Base-by-base conservation (phyloP, 2,888 invertebrate species). In the Apamea monoglypha region DNA sequence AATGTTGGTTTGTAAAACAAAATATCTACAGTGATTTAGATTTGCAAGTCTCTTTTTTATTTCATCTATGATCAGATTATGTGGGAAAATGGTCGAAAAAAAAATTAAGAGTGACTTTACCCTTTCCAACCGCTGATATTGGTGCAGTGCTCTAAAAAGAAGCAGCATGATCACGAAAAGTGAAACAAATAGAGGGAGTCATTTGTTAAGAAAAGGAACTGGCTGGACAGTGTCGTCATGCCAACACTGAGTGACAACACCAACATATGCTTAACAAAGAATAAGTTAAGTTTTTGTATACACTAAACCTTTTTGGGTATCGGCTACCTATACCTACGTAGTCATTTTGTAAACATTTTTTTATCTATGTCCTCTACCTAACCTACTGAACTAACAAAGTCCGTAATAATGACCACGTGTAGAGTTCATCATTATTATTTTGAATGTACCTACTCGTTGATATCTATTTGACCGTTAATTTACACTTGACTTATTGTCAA, bases 301-400 rank as follows among this genome's bases (percentile, higher is more conserved):
- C 14, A 36, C 14, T 25, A 32, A 44, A 36, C 10, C 2, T 50
- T 64, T 70, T 53, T 56, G 47, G 21, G 3, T 63, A 47, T 44
- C n/a, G 1, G 18, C 61, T 47, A 66, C 61, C 29, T 59, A 66
- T 56, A 56, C 10, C 25, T 56, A 56, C 56, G 18, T 56, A 66
- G 25, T 47, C 59, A 80, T 69, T 64, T 61, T 59, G 59, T 84
- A 85, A 79, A 87, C 67, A 83, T 63, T 53, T 47, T 71, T 75
- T 91, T 91, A 92, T 92, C 91, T 84, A 53, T 90, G 91, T 74
- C 91, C 91, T 88, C 88, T 76, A 86, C 83, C 71, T 92, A 90
- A 92, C 91, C 92, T 90, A 87, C 75, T 68, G 64, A 14, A 59
- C 12, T 59, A 64, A 47, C 59, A 7, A 63, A 77, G 73, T 70